A percentile compares a stretch with the other conserved stretches of the same genome.
Evolutionary conservation across 2,888 invertebrate species (phyloP).

Genomic region (Lysandra coridon): DNA sequence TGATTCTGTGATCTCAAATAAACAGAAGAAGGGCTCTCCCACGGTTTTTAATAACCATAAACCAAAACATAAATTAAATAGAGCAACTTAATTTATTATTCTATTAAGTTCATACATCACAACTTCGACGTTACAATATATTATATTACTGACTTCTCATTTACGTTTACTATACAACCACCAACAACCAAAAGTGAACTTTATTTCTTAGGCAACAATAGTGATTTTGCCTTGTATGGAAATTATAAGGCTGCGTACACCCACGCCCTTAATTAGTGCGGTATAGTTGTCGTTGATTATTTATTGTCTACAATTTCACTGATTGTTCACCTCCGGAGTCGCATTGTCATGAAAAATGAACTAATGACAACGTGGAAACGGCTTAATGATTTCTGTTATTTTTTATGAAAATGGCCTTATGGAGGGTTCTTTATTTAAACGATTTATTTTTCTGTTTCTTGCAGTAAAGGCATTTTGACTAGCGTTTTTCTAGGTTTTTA

Average conservation of each 20-base stretch:
- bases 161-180: neutral
- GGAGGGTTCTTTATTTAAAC: neutral
- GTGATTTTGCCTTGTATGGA: neutral
- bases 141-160: slow-evolving; percentile 21
- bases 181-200: neutral
- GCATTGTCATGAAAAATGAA: slow-evolving; percentile 39
- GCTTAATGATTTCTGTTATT: neutral
- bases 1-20: neutral
- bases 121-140: slow-evolving; percentile 11
- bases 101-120: slow-evolving; percentile 21
- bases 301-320: slow-evolving; percentile 69
- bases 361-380: neutral
- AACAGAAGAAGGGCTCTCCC: neutral
- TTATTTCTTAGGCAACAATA: neutral
- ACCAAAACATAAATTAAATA: slow-evolving; percentile 1
- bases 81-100: slow-evolving; percentile 12
- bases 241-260: slow-evolving; percentile 16
- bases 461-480: too few species aligned
- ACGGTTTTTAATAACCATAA: slow-evolving; percentile 15
- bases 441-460: too few species aligned
- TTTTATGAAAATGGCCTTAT: neutral
- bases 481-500: too few species aligned
- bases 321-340: slow-evolving; percentile 61
- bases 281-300: slow-evolving; percentile 67
- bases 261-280: slow-evolving; percentile 70